These are phyloP conservation scores for Cebidichthys violaceus DNA, from an alignment of 2,113 vertebrate genomes.

Conservation along the genomic window DNA sequence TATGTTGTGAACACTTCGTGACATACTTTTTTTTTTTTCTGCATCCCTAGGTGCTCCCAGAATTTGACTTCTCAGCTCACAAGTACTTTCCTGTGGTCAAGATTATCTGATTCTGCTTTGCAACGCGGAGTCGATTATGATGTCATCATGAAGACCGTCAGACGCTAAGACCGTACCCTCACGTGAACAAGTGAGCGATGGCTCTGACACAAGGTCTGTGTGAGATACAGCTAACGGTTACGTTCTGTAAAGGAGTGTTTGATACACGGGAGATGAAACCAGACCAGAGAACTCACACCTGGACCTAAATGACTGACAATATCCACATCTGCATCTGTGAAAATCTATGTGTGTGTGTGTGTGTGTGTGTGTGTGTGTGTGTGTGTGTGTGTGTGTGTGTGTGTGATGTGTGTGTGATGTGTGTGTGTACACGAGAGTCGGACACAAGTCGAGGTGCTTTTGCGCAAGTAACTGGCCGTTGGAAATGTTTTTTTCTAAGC, in stretches of 20 bases:
- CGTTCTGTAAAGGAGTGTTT: slow-evolving; percentile 26
- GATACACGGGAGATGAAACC: slow-evolving; percentile 28
- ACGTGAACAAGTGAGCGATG: slow-evolving; percentile 28
- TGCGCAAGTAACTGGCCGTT: slow-evolving; percentile 16
- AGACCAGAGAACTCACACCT: slow-evolving; percentile 41
- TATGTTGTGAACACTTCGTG: neutral
- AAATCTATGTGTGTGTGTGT: neutral
- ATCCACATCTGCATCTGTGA: slow-evolving; percentile 24
- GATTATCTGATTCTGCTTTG: slow-evolving; percentile 87
- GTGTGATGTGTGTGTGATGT: too few relatives aligned
- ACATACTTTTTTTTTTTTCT: slow-evolving; percentile 4
- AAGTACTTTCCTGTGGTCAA: slow-evolving; percentile 99
- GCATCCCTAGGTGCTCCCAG: slow-evolving; percentile 89
- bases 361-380: neutral
- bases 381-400: neutral
- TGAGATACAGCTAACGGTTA: slow-evolving; percentile 22
- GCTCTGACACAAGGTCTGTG: slow-evolving; percentile 27
- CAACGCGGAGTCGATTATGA: neutral
- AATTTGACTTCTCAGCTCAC: slow-evolving; percentile 98
- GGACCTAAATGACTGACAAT: slow-evolving; percentile 49
- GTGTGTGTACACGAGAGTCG: neutral
- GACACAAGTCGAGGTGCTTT: slow-evolving; percentile 9
- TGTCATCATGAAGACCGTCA: neutral
- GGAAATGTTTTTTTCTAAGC: slow-evolving; percentile 13
- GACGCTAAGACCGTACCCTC: neutral